Conservation (phyloP, 2,797 vertebrate genomes). For the Clamator glandarius region DNA sequence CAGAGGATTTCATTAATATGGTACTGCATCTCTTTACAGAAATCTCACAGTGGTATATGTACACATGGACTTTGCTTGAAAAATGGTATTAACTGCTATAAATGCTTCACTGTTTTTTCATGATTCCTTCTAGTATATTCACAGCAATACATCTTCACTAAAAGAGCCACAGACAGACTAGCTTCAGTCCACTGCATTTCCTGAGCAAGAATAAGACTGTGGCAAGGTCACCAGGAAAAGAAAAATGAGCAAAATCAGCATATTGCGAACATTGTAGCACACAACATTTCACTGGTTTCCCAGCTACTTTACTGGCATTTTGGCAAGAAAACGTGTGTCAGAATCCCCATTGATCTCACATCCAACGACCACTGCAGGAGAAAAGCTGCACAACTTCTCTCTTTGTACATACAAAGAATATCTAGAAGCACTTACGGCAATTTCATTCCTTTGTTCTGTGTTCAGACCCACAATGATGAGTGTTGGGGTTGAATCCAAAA, state of each 20-base stretch:
- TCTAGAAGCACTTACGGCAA: background rate
- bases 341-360: background rate
- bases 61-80: background rate
- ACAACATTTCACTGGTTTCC: background rate
- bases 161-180: background rate
- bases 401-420: background rate
- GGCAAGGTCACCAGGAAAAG: background rate
- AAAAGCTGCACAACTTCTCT: background rate
- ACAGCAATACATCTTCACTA: background rate
- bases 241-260: background rate
- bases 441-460: background rate
- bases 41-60: background rate
- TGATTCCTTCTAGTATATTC: background rate
- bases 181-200: background rate
- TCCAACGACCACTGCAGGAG: background rate
- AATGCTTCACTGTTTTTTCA: background rate
- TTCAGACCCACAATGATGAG: background rate
- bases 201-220: background rate
- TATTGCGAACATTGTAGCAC: background rate
- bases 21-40: background rate
- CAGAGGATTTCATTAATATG: background rate
- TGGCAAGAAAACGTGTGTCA: background rate
- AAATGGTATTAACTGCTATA: background rate
- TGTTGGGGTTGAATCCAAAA: background rate
- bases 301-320: background rate